Percentiles rank a stretch among this genome's conserved stretches.
Evolutionary conservation across 2,113 vertebrate species (phyloP).

Genomic region (Alligator sinensis): DNA sequence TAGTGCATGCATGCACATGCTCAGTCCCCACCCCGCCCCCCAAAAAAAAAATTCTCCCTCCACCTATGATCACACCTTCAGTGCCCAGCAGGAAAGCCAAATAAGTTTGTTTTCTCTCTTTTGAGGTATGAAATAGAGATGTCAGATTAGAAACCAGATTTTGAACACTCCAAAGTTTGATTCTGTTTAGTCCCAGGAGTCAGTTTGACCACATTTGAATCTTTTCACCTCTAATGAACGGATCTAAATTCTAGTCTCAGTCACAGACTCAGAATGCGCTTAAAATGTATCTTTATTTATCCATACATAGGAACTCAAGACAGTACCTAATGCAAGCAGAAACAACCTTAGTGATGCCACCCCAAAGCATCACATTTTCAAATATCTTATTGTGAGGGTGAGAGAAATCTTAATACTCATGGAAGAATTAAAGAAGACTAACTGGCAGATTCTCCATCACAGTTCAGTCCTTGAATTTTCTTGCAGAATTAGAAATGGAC

Average conservation of each 20-base stretch:
- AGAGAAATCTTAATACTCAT: too few species aligned
- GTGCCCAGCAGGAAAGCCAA: neutral
- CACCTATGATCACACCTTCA: neutral
- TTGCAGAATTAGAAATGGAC: neutral
- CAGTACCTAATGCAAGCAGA: neutral
- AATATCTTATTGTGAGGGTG: neutral
- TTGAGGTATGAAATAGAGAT: neutral
- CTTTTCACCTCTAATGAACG: neutral
- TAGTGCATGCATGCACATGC: too few species aligned
- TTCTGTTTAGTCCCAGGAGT: neutral
- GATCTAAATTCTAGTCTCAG: neutral
- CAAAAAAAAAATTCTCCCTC: too few species aligned
- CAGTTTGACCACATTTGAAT: neutral
- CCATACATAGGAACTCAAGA: neutral
- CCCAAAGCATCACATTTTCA: neutral
- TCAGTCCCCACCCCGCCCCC: too few species aligned
- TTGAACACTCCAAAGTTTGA: neutral
- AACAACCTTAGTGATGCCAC: neutral
- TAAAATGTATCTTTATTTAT: neutral
- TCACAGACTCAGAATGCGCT: neutral
- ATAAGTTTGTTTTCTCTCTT: neutral
- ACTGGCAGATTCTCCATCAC: neutral
- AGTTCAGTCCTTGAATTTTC: neutral
- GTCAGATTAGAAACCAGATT: neutral
- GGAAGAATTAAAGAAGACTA: neutral